Evolutionary conservation across 2,113 vertebrate genomes (phyloP).

Genomic region (Mus spicilegus): DNA sequence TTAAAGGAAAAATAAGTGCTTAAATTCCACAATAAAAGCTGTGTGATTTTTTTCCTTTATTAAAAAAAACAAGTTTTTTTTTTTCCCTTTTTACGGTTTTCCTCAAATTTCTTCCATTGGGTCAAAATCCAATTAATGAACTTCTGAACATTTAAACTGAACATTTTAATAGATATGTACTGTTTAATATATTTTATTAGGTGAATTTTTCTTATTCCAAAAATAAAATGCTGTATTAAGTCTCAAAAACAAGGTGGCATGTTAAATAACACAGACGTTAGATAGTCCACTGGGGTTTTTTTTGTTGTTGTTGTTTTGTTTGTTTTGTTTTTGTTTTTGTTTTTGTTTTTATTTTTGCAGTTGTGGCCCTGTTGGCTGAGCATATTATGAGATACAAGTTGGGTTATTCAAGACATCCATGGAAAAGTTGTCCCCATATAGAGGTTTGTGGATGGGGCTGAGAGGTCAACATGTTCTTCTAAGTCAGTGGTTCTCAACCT

Average conservation of each 20-base stretch:
- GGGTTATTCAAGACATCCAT: constrained; percentile 35
- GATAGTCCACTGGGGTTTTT: background rate
- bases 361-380: background rate
- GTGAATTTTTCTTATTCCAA: constrained; percentile 49
- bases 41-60: background rate
- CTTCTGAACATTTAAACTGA: constrained; percentile 78
- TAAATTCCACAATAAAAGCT: constrained; percentile 69
- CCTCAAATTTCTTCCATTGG: constrained; percentile 75
- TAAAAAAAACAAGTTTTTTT: too few species aligned
- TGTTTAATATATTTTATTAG: constrained; percentile 63
- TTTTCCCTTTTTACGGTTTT: constrained; percentile 49
- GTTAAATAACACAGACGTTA: background rate
- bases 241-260: constrained; percentile 8
- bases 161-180: constrained; percentile 72
- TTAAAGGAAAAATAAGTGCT: constrained; percentile 65
- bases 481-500: background rate
- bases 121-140: constrained; percentile 82
- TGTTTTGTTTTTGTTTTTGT: constrained; percentile 9
- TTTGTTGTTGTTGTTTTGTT: background rate
- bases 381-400: background rate
- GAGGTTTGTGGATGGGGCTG: constrained; percentile 5
- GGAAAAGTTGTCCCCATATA: background rate
- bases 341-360: constrained; percentile 26
- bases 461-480: background rate
- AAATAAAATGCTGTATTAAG: constrained; percentile 31